Conservation (phyloP, 2,797 vertebrate species). For the Crypturellus tataupa region DNA sequence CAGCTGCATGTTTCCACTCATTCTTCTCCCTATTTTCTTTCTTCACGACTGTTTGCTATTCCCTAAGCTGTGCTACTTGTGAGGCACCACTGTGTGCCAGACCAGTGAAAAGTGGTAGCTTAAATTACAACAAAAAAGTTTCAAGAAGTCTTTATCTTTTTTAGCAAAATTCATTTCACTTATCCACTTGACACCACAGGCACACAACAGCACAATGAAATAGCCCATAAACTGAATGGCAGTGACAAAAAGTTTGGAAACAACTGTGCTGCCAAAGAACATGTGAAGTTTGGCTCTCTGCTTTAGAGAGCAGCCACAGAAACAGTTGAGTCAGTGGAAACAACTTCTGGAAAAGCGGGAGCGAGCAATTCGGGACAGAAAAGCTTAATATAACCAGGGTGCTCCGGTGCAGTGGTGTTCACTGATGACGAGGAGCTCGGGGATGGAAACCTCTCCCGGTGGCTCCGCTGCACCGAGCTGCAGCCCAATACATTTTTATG, state of each 20-base stretch:
- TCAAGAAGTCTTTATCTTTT: background rate
- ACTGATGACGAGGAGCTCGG: background rate
- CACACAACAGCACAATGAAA: background rate
- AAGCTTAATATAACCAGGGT: background rate
- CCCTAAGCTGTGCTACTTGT: background rate
- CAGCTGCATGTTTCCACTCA: background rate
- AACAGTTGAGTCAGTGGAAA: background rate
- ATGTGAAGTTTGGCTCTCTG: background rate
- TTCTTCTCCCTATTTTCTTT: background rate
- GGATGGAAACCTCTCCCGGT: background rate
- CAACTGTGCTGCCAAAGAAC: background rate
- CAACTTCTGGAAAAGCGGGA: background rate
- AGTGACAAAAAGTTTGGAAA: background rate
- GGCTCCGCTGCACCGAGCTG: background rate
- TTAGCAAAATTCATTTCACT: background rate
- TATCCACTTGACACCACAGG: background rate
- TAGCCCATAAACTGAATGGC: background rate
- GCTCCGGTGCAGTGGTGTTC: fast-evolving
- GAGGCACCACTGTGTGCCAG: background rate
- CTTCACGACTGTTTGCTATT: background rate
- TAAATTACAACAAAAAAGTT: background rate
- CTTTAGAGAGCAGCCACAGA: background rate
- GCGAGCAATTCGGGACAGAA: background rate
- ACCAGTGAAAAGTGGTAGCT: background rate
- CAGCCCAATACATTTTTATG: background rate